Conservation (phyloP, 2,888 invertebrate genomes). For the Poecilus cupreus region DNA sequence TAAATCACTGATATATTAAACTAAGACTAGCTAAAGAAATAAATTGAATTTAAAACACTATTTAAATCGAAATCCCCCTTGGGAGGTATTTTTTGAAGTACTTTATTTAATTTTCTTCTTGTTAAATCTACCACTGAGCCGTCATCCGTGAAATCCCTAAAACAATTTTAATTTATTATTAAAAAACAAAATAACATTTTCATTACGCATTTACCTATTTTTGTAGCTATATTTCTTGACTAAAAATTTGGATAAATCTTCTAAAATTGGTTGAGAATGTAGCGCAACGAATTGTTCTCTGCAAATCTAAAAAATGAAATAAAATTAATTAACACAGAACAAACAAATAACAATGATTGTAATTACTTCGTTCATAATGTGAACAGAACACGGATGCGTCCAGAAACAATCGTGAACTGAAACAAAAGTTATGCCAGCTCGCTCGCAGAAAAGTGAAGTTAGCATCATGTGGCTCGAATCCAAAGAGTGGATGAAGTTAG, state of each 20-base stretch:
- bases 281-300: conserved; percentile 98
- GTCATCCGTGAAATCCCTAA: conserved; percentile 74
- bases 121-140: conserved; percentile 75
- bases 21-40: conserved; percentile 86
- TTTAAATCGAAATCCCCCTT: conserved; percentile 87
- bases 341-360: not conserved
- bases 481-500: conserved; percentile 98
- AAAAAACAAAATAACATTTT: not conserved
- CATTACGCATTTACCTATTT: conserved; percentile 74
- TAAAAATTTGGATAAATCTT: conserved; percentile 87
- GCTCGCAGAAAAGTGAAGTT: conserved; percentile 91
- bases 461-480: conserved; percentile 99
- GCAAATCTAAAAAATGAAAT: conserved; percentile 81
- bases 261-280: conserved; percentile 93
- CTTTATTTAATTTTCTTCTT: conserved; percentile 78
- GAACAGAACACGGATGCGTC: conserved; percentile 95
- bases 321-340: not conserved
- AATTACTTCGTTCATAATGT: conserved; percentile 89
- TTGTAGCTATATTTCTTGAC: conserved; percentile 80
- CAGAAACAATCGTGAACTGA: conserved; percentile 99
- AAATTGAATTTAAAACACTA: conserved; percentile 84
- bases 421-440: conserved; percentile 89
- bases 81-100: conserved; percentile 79
- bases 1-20: not conserved
- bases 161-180: conserved; percentile 63